Evolutionary conservation across 2,797 vertebrate species (phyloP).

Genomic region (Channa striata): DNA sequence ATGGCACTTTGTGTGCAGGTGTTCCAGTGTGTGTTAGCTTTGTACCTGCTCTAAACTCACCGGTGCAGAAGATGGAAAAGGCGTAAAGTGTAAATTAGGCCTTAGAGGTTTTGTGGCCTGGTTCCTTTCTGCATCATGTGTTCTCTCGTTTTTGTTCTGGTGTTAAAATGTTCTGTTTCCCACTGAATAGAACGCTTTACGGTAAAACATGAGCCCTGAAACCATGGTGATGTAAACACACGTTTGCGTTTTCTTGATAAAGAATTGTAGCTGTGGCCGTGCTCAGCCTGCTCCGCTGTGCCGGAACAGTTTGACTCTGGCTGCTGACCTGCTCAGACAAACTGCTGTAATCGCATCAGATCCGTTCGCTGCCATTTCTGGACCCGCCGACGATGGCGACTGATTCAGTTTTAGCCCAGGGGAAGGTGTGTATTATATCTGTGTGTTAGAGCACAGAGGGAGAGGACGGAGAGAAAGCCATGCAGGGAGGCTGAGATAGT

Average conservation of each 20-base stretch:
- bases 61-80: too few relatives aligned
- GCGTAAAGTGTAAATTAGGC: too few relatives aligned
- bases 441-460: not conserved
- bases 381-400: conserved; percentile 11
- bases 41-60: too few relatives aligned
- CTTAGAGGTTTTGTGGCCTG: too few relatives aligned
- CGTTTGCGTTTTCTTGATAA: not conserved
- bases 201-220: not conserved
- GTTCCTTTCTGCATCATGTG: too few relatives aligned
- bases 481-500: conserved; percentile 63
- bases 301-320: conserved; percentile 10
- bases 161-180: too few relatives aligned
- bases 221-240: too few relatives aligned
- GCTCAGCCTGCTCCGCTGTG: not conserved
- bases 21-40: too few relatives aligned
- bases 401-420: conserved; percentile 51
- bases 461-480: not conserved
- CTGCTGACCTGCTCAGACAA: conserved; percentile 8
- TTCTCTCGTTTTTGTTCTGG: too few relatives aligned
- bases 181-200: not conserved
- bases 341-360: conserved; percentile 33
- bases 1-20: too few relatives aligned
- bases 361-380: conserved; percentile 26
- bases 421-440: conserved; percentile 19
- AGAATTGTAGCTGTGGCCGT: not conserved